Base-by-base conservation (phyloP, 2,797 vertebrate genomes). In the Agapornis canus region DNA sequence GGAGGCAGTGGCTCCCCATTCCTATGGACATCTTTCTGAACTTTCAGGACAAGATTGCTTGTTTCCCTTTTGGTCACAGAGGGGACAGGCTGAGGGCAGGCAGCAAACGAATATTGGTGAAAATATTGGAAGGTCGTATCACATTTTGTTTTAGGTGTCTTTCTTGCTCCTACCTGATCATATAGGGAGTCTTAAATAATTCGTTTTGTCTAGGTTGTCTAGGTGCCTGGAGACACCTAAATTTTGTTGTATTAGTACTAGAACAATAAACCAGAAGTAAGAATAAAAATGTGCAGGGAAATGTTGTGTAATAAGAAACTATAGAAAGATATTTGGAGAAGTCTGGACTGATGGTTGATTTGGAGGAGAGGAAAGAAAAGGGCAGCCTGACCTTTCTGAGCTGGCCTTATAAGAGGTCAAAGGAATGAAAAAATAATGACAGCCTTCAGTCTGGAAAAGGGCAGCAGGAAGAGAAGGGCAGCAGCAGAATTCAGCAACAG, bases 361-460 rank as follows among this genome's bases (percentile, higher is more conserved):
- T 49, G 39, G 13, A 85, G 26, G 47, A 94, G n/a, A 82, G 47
- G 72, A 70, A 86, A 75, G 63, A 89, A 95, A 94, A 97, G 76
- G 94, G 84, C 92, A 95, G 65, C 49, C 82, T 86, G 92, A 83
- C 91, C 89, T 97, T 96, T 96, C 91, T 63, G 29, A 63, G 70
- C 37, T 94, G 94, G 72, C 82, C 92, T 95, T 95, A 76, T 68
- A 45, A 83, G 94, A 94, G 91, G 91, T 91, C 85, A 90, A 37
- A 88, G 79, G 76, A 95, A 92, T 94, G 82, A 96, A 91, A 83
- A 82, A 95, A 57, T 94, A 96, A 95, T 88, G 94, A 91, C 95
- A 95, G 63, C 84, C 82, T 95, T 91, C 95, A 80, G 61, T 89
- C 84, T 89, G 0, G 5, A 75, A 96, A 95, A 95, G 80, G 88